These are phyloP conservation scores for Centropyge bicolor DNA, from an alignment of 2,797 vertebrate species.

Conservation along the genomic window DNA sequence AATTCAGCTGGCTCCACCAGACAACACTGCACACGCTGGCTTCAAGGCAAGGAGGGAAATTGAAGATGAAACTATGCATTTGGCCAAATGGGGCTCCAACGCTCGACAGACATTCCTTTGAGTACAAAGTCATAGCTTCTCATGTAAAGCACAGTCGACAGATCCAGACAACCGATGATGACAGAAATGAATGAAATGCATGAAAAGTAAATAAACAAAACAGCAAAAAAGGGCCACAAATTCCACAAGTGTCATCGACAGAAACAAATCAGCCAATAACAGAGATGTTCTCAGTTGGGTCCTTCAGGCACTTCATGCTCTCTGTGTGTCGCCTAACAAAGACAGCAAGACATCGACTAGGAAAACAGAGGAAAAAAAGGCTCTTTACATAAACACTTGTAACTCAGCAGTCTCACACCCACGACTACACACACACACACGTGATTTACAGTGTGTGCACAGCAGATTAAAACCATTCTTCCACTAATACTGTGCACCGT, in stretches of 20 bases:
- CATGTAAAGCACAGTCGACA: constrained; percentile 47
- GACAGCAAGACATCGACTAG: constrained; percentile 42
- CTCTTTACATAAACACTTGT: constrained; percentile 53
- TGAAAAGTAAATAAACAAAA: constrained; percentile 13
- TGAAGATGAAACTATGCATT: constrained; percentile 76
- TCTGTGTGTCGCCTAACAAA: constrained; percentile 47
- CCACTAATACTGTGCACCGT: constrained; percentile 6
- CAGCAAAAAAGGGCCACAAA: constrained; percentile 49
- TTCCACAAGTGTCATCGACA: constrained; percentile 60
- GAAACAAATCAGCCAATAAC: constrained; percentile 31
- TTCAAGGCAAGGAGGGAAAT: constrained; percentile 69
- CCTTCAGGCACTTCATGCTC: constrained; percentile 28
- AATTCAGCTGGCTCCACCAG: constrained; percentile 81
- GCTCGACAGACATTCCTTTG: constrained; percentile 14
- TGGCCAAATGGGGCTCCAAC: constrained; percentile 73
- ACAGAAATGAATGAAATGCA: constrained; percentile 60
- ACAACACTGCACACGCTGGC: constrained; percentile 76
- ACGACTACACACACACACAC: constrained; percentile 15
- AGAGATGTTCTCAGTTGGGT: constrained; percentile 52
- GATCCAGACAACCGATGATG: constrained; percentile 79
- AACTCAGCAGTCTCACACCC: constrained; percentile 40
- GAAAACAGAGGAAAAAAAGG: constrained; percentile 51
- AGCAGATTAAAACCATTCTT: constrained; percentile 44
- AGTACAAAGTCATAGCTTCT: constrained; percentile 34
- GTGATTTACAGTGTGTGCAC: constrained; percentile 39